phyloP scores from a whole-genome alignment of 2,113 vertebrate genomes.

The Phasianus colchicus region DNA sequence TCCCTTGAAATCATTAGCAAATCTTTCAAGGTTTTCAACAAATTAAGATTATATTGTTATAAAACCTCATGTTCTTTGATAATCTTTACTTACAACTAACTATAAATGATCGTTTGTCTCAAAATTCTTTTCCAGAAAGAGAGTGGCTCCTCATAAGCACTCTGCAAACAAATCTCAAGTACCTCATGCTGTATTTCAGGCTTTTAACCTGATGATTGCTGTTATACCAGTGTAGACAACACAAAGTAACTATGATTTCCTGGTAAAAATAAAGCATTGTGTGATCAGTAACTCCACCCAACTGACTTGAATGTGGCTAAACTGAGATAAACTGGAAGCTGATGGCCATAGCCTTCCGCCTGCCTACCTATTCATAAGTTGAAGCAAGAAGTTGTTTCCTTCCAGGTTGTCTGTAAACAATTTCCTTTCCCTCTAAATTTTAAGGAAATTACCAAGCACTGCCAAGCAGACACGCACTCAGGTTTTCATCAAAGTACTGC shows the following conservation, averaged over 20 bases:
- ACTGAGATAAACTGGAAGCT: not conserved
- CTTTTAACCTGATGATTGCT: not conserved
- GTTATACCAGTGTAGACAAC: fast-evolving
- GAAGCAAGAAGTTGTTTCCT: not conserved
- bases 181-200: not conserved
- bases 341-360: not conserved
- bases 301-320: not conserved
- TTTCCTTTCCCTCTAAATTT: not conserved
- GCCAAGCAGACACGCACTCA: fast-evolving
- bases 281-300: not conserved
- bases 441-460: not conserved
- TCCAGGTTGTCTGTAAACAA: not conserved
- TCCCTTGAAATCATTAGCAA: not conserved
- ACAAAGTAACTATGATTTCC: not conserved
- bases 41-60: not conserved
- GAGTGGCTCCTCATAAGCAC: not conserved
- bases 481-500: not conserved
- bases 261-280: not conserved
- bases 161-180: not conserved
- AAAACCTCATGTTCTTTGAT: not conserved
- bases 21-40: not conserved
- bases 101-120: not conserved
- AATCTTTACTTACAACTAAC: not conserved
- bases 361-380: not conserved
- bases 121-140: not conserved